Evolutionary conservation across 2,888 invertebrate genomes (phyloP).

Genomic region (Zhuqinia jingwanae): DNA sequence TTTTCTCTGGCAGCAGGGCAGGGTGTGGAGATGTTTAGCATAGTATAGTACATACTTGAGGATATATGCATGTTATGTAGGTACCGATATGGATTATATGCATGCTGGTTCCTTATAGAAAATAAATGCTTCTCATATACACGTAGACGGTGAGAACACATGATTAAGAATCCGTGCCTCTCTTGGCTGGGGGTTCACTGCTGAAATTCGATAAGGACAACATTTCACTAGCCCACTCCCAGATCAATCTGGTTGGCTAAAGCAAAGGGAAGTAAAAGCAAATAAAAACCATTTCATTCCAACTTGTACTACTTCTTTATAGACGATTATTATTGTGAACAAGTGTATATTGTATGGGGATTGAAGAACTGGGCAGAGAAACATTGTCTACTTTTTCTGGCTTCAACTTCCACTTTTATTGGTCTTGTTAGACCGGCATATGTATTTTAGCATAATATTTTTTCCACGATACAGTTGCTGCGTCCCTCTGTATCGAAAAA

Average conservation of each 20-base stretch:
- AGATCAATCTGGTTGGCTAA: slow-evolving; percentile 70
- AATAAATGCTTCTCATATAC: no score
- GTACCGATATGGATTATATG: no score
- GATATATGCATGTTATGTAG: no score
- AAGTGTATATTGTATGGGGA: neutral
- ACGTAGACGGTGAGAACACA: no score
- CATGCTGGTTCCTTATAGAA: no score
- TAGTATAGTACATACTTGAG: neutral
- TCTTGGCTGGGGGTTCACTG: slow-evolving; percentile 46
- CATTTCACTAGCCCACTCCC: slow-evolving; percentile 69
- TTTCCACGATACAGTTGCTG: no score
- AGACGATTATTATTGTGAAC: slow-evolving; percentile 12
- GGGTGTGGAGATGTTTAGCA: slow-evolving; percentile 49
- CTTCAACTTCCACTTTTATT: no score
- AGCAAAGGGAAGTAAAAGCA: slow-evolving; percentile 60
- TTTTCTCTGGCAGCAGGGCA: slow-evolving; percentile 60
- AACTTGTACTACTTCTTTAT: slow-evolving; percentile 29
- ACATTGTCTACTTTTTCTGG: no score
- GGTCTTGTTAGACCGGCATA: no score
- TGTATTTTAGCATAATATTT: no score
- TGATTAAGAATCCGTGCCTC: no score
- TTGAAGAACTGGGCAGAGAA: neutral
- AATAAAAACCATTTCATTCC: slow-evolving; percentile 64
- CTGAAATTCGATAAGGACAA: slow-evolving; percentile 69
- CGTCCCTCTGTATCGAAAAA: no score